phyloP scores from a whole-genome alignment of 2,113 vertebrate genomes.

The Egretta garzetta region DNA sequence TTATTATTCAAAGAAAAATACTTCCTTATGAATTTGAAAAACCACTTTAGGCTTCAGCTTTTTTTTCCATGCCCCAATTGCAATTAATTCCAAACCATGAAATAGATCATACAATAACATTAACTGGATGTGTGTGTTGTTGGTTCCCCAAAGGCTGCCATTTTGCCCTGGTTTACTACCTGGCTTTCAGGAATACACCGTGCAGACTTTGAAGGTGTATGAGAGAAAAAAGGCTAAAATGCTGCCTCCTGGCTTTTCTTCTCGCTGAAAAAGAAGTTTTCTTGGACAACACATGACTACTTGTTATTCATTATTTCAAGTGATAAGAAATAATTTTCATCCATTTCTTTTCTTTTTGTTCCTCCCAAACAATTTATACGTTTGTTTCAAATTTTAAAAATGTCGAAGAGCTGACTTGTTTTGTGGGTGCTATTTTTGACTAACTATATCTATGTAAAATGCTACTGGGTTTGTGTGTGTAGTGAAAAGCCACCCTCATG shows the following conservation, averaged over 20 bases:
- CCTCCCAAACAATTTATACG: not conserved
- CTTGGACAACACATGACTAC: not conserved
- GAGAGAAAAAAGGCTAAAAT: not conserved
- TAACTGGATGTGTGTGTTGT: not conserved
- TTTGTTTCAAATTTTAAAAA: not conserved
- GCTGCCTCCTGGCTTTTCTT: not conserved
- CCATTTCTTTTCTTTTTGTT: not conserved
- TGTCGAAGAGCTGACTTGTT: not conserved
- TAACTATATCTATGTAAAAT: not conserved
- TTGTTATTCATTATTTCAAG: not conserved
- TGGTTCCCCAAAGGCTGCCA: slow-evolving; percentile 26
- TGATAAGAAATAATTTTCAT: not conserved
- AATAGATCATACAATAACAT: slow-evolving; percentile 16
- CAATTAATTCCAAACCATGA: slow-evolving; percentile 62
- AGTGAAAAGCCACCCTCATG: not conserved
- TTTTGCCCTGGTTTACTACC: not conserved
- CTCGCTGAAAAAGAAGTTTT: not conserved
- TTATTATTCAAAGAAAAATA: slow-evolving; percentile 66
- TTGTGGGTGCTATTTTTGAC: not conserved
- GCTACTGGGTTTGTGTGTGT: not conserved
- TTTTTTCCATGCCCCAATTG: slow-evolving; percentile 26
- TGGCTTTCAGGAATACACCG: not conserved
- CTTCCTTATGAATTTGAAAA: slow-evolving; percentile 58
- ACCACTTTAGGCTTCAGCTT: slow-evolving; percentile 20
- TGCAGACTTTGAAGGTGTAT: not conserved